Conservation (phyloP, 2,888 invertebrate genomes). For the Diloba caeruleocephala region DNA sequence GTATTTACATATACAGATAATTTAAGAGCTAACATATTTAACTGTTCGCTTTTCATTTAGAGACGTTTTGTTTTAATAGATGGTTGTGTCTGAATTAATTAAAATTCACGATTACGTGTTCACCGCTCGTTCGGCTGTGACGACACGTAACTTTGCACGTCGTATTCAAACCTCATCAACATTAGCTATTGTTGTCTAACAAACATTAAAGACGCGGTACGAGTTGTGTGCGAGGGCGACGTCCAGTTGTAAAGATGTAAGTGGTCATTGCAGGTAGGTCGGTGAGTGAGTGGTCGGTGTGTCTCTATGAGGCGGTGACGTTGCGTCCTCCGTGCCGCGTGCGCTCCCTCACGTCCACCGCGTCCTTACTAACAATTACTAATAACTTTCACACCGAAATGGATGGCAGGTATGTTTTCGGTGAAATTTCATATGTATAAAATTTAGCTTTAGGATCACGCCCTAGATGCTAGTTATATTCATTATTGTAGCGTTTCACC, state of each 20-base stretch:
- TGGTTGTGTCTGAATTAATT: constrained; percentile 45
- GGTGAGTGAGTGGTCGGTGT: neutral
- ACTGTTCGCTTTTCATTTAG: constrained; percentile 24
- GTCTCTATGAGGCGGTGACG: neutral
- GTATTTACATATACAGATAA: constrained; percentile 34
- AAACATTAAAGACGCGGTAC: constrained; percentile 19
- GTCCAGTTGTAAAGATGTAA: constrained; percentile 27
- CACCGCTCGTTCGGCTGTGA: constrained; percentile 5
- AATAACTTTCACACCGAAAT: constrained; percentile 7
- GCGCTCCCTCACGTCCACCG: constrained; percentile 1
- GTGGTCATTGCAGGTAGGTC: constrained; percentile 11
- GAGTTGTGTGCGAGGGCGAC: constrained; percentile 1
- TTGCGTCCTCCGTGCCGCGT: neutral
- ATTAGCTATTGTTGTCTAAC: constrained; percentile 6
- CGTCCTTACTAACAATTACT: constrained; percentile 8
- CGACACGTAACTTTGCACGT: constrained; percentile 3
- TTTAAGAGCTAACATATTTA: constrained; percentile 5
- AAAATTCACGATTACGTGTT: constrained; percentile 19
- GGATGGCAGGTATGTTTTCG: constrained; percentile 19
- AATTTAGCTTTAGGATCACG: no score
- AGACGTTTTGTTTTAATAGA: constrained; percentile 28
- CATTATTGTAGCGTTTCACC: no score
- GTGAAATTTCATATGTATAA: constrained; percentile 6
- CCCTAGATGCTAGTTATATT: no score
- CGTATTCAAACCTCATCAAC: constrained; percentile 7